Evolutionary conservation across 2,888 invertebrate genomes (phyloP).

Genomic region (Drosophila borealis): DNA sequence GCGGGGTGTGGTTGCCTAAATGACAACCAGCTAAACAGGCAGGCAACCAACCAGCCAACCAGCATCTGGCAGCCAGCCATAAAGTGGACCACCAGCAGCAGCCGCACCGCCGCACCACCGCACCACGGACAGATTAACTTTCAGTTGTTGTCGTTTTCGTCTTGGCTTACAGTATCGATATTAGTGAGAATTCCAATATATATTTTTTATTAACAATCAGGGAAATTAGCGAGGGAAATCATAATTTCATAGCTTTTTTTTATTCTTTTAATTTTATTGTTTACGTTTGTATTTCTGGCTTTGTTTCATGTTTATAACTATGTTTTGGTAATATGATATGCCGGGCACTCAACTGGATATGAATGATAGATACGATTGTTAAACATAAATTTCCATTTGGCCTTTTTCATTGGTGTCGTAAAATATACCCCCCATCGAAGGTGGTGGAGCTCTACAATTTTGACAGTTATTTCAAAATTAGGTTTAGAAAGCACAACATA

Average conservation of each 20-base stretch:
- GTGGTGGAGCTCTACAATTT: slow-evolving; percentile 44
- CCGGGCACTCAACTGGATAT: slow-evolving; percentile 42
- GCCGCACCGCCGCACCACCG: slow-evolving; percentile 25
- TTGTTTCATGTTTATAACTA: slow-evolving; percentile 52
- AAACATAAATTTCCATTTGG: slow-evolving; percentile 58
- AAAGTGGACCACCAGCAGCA: slow-evolving; percentile 73
- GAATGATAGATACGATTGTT: slow-evolving; percentile 42
- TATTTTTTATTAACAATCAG: slow-evolving; percentile 75
- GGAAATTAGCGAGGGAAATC: slow-evolving; percentile 77
- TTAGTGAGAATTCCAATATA: slow-evolving; percentile 58
- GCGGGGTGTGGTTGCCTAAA: slow-evolving; percentile 76
- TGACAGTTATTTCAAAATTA: slow-evolving; percentile 77
- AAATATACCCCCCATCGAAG: slow-evolving; percentile 73
- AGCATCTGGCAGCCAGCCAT: slow-evolving; percentile 76
- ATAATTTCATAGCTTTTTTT: slow-evolving; percentile 72
- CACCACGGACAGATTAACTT: slow-evolving; percentile 64
- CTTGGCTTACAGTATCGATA: slow-evolving; percentile 52
- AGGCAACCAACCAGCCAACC: slow-evolving; percentile 62
- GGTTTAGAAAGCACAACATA: slow-evolving; percentile 64
- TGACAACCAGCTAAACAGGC: slow-evolving; percentile 59
- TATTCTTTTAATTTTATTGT: slow-evolving; percentile 60
- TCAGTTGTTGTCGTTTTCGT: slow-evolving; percentile 48
- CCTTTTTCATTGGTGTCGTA: slow-evolving; percentile 56
- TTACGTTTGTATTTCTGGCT: slow-evolving; percentile 36
- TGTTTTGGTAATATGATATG: slow-evolving; percentile 53